A percentile compares a stretch with the other conserved stretches of the same genome.
Conservation (phyloP, 2,797 vertebrate species). For the Pseudochromis fuscus region DNA sequence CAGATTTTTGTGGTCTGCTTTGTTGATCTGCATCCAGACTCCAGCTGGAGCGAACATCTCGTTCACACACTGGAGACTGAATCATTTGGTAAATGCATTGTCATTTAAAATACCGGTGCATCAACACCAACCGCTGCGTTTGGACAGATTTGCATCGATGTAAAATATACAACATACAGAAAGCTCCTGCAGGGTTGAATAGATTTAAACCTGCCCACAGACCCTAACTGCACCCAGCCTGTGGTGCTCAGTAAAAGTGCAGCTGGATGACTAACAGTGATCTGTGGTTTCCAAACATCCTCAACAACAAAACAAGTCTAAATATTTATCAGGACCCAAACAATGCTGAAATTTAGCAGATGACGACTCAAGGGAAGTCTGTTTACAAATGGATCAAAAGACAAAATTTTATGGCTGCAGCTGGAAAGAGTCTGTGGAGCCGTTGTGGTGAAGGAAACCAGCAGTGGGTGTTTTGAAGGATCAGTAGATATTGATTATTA, state of each 20-base stretch:
- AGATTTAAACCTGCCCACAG: too few relatives aligned
- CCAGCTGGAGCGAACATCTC: background rate
- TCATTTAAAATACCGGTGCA: background rate
- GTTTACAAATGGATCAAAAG: slow-evolving; percentile 51
- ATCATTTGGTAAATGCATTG: background rate
- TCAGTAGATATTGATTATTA: too few relatives aligned
- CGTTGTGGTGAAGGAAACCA: background rate
- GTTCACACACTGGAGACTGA: background rate
- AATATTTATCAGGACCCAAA: slow-evolving; percentile 63
- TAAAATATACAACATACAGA: too few relatives aligned
- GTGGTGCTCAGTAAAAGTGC: background rate
- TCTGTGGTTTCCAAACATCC: slow-evolving; percentile 10
- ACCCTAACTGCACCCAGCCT: background rate
- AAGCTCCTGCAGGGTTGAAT: background rate
- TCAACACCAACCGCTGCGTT: background rate
- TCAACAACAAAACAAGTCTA: slow-evolving; percentile 45
- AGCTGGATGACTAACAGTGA: background rate
- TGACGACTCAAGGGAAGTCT: background rate
- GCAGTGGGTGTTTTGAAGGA: background rate
- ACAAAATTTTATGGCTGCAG: slow-evolving; percentile 9
- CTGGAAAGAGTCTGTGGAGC: slow-evolving; percentile 14
- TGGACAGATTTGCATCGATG: background rate
- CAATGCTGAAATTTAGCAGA: slow-evolving; percentile 24
- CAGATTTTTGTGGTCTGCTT: too few relatives aligned
- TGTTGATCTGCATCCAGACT: background rate